Conservation (phyloP, 2,888 invertebrate genomes). For the Drosophila nr. perissopoda region DNA sequence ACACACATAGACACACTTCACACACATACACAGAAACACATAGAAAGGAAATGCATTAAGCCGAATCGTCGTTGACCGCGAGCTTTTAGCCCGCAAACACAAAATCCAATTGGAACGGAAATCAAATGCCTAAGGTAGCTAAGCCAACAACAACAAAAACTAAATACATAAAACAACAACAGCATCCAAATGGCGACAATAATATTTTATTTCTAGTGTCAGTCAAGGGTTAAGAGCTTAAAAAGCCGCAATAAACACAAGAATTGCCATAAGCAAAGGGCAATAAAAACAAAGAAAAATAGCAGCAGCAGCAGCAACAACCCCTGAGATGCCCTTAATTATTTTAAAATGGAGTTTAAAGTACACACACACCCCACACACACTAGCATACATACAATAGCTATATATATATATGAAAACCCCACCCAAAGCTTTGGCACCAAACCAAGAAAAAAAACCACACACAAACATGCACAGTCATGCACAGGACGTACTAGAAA, state of each 20-base stretch:
- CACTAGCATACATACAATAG: conserved; percentile 1
- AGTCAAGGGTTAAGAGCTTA: conserved; percentile 55
- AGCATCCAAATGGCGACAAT: conserved; percentile 41
- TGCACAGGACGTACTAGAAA: conserved; percentile 25
- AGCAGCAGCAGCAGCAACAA: conserved; percentile 40
- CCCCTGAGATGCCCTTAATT: conserved; percentile 67
- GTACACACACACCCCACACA: conserved; percentile 30
- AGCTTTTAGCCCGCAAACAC: conserved; percentile 33
- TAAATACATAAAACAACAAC: conserved; percentile 17
- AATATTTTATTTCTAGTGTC: conserved; percentile 30
- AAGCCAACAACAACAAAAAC: conserved; percentile 22
- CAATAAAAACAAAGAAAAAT: conserved; percentile 42
- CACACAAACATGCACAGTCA: conserved; percentile 6
- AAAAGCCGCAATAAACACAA: conserved; percentile 45
- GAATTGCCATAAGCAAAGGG: conserved; percentile 40
- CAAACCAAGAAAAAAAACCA: conserved; percentile 24
- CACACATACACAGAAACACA: conserved; percentile 13
- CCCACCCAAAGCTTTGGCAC: conserved; percentile 65
- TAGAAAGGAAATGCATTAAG: conserved; percentile 49
- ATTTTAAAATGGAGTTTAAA: conserved; percentile 70
- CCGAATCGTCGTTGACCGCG: conserved; percentile 69
- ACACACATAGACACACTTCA: conserved; percentile 17
- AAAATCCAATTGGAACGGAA: conserved; percentile 68
- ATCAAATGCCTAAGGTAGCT: conserved; percentile 44
- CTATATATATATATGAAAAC: conserved; percentile 21